Evolutionary conservation across 2,797 vertebrate genomes (phyloP).

Genomic region (Champsocephalus esox): DNA sequence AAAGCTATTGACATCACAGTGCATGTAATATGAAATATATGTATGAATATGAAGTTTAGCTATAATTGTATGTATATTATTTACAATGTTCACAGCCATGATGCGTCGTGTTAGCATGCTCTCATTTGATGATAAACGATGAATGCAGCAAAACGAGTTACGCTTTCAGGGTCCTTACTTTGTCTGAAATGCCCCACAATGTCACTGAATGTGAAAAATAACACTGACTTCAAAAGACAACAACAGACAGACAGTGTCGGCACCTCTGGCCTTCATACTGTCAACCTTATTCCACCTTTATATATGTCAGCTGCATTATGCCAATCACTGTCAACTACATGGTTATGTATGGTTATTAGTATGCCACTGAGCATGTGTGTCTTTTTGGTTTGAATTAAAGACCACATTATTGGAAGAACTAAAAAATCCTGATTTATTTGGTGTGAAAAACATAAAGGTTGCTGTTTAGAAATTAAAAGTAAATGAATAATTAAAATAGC

Average conservation of each 20-base stretch:
- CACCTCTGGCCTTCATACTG: conserved; percentile 27
- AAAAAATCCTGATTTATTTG: not conserved
- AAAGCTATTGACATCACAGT: not conserved
- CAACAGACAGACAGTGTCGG: conserved; percentile 12
- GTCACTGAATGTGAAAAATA: not conserved
- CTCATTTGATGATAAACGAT: not conserved
- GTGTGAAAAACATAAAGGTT: not conserved
- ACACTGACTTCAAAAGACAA: conserved; percentile 20
- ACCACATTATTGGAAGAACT: too few species aligned
- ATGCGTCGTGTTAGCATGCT: not conserved
- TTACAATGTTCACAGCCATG: not conserved
- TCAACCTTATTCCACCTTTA: conserved; percentile 13
- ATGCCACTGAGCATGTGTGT: not conserved
- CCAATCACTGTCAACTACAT: conserved; percentile 21
- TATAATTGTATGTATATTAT: not conserved
- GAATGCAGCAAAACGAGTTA: not conserved
- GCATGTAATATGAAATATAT: not conserved
- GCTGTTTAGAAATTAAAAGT: not conserved
- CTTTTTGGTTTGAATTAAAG: too few species aligned
- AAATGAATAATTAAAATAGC: conserved; percentile 23
- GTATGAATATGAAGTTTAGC: not conserved
- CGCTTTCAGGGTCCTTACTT: not conserved
- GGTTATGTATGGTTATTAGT: conserved; percentile 3
- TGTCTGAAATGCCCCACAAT: not conserved
- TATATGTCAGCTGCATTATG: conserved; percentile 15